Evolutionary conservation across 2,797 vertebrate species (phyloP).

Genomic region (Scarus forsteni): DNA sequence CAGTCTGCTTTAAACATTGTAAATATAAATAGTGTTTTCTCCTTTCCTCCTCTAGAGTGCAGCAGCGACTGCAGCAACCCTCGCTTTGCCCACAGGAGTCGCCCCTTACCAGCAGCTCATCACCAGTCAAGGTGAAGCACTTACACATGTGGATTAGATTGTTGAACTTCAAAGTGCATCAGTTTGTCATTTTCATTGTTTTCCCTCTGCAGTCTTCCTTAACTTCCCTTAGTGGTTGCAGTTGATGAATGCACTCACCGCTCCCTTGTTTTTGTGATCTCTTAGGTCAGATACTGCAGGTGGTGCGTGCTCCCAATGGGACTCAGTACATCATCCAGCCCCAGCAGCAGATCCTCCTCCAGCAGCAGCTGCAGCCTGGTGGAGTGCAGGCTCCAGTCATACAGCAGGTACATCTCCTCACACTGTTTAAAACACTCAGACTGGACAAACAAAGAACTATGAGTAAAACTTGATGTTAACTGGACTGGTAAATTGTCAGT

Average conservation of each 20-base stretch:
- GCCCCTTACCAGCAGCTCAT: conserved; percentile 94
- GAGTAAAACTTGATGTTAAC: too few relatives aligned
- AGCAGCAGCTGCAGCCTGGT: conserved; percentile 96
- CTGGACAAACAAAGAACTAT: not conserved
- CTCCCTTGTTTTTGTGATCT: not conserved
- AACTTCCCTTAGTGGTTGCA: not conserved
- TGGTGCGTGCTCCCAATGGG: conserved; percentile 93
- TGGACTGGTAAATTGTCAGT: too few relatives aligned
- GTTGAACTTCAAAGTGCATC: fast-evolving
- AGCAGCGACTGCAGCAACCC: conserved; percentile 95
- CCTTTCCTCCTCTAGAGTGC: conserved; percentile 88
- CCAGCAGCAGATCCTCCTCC: conserved; percentile 94
- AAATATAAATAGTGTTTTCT: conserved; percentile 6
- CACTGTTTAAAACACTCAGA: not conserved
- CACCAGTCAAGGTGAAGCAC: conserved; percentile 92
- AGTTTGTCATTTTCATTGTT: too few relatives aligned
- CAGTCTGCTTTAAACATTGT: not conserved
- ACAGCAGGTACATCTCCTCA: conserved; percentile 89
- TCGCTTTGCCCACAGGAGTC: conserved; percentile 95
- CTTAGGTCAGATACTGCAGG: conserved; percentile 95
- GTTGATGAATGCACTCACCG: not conserved
- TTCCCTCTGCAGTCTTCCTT: not conserved
- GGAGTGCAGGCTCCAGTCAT: conserved; percentile 97
- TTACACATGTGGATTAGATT: not conserved
- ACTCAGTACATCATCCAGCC: conserved; percentile 96